Evolutionary conservation across 2,888 invertebrate species (phyloP), one percentile per base, ranked within the genome.

Genomic region (Pegoplata infirma): DNA sequence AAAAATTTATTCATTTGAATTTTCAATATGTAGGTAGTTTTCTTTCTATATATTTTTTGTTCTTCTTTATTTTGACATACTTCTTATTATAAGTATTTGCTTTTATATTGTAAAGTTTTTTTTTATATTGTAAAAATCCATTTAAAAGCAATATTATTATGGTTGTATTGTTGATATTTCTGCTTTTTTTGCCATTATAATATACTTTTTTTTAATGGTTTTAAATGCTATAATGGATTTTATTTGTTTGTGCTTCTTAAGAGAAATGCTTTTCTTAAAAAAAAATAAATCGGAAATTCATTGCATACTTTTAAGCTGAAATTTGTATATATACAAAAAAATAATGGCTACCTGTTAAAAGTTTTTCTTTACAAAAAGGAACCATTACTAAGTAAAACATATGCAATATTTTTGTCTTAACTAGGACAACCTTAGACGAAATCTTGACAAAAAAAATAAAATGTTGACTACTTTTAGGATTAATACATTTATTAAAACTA

Each of bases 171-270:
- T 58, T 55, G 44, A 59, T 25, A 36, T 44, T 44, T 36, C 7
- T 55, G 10, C 36, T 49, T 14, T 51, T 56, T 49, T 58, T 14
- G 10, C 25, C n/a, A 53, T 64, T 49, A n/a, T 67, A 17, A 44
- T 72, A 51, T 59, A 32, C 47, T 61, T 66, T 47, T 72, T 56
- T 66, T 73, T 80, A 76, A 76, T 76, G 80, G 73, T 46, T 69
- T 56, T 63, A 72, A 74, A 74, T 69, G 59, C 19, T 69, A 69
- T 75, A 78, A 78, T 78, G 78, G 73, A 74, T 73, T 73, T 78
- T n/a, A n/a, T 44, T 21, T 63, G 64, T 51, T 68, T 71, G n/a
- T 3, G 28, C 12, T 53, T 6, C 53, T 51, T 59, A 32, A 59
- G 25, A 16, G 40, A 59, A 28, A 40, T 49, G 25, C 19, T 44